phyloP scores from a whole-genome alignment of 2,888 invertebrate species.

The Lasioglossum marginatum region DNA sequence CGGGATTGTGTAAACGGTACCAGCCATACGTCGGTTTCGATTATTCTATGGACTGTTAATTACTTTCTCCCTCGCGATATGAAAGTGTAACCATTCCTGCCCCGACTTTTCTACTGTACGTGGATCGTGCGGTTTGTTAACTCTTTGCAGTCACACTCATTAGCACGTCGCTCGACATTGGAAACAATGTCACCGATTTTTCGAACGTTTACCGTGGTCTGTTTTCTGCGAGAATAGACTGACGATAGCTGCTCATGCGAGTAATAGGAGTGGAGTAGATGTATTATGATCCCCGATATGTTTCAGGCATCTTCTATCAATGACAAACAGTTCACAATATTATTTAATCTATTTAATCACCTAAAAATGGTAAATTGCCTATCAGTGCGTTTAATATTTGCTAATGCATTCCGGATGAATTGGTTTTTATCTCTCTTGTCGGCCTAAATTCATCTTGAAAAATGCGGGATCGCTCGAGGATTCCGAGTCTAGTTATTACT shows the following conservation, averaged over 20 bases:
- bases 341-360: not conserved
- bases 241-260: not conserved
- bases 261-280: not conserved
- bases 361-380: not conserved
- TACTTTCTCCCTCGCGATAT: constrained; percentile 32
- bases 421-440: not conserved
- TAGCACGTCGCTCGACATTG: not conserved
- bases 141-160: not conserved
- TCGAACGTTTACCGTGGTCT: not conserved
- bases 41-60: constrained; percentile 23
- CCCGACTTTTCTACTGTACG: not conserved
- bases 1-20: not conserved
- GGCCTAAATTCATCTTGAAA: not conserved
- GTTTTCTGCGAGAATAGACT: not conserved
- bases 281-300: not conserved
- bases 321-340: no score
- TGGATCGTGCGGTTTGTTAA: not conserved
- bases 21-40: constrained; percentile 1
- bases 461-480: not conserved
- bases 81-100: constrained; percentile 24
- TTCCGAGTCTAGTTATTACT: not conserved
- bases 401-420: no score
- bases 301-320: no score
- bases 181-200: not conserved
- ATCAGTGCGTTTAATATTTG: no score